phyloP scores from a whole-genome alignment of 2,888 invertebrate genomes.

The Erannis defoliaria region DNA sequence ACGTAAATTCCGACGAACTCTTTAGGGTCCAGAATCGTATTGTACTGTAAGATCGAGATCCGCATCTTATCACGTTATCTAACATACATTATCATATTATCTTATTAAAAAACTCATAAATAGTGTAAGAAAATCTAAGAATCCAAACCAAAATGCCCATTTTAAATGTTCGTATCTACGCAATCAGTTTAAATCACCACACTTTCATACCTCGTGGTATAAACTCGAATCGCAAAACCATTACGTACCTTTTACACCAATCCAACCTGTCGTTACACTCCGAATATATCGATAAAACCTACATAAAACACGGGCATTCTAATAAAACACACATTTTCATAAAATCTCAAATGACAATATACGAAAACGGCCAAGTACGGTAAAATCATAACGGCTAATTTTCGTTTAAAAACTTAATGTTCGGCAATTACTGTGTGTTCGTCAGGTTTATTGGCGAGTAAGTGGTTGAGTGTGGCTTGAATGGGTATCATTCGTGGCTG shows the following conservation, averaged over 20 bases:
- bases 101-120: too few relatives aligned
- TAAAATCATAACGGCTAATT: conserved; percentile 32
- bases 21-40: too few relatives aligned
- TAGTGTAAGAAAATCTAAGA: too few relatives aligned
- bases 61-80: too few relatives aligned
- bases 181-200: background rate
- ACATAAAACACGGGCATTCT: conserved; percentile 14
- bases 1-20: too few relatives aligned
- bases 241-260: conserved; percentile 6
- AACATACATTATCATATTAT: too few relatives aligned
- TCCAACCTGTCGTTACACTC: conserved; percentile 20
- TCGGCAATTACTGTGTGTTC: conserved; percentile 40
- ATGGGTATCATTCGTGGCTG: conserved; percentile 40
- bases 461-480: conserved; percentile 54
- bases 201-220: background rate
- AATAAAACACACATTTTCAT: conserved; percentile 28
- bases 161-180: too few relatives aligned
- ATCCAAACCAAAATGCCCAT: too few relatives aligned
- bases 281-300: conserved; percentile 25
- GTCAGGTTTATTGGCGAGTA: conserved; percentile 53
- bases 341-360: conserved; percentile 21
- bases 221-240: background rate
- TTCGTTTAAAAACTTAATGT: conserved; percentile 42
- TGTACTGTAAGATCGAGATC: too few relatives aligned
- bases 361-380: conserved; percentile 19